Base-by-base conservation (phyloP, 2,113 vertebrate species). In the Poecilia latipinna region DNA sequence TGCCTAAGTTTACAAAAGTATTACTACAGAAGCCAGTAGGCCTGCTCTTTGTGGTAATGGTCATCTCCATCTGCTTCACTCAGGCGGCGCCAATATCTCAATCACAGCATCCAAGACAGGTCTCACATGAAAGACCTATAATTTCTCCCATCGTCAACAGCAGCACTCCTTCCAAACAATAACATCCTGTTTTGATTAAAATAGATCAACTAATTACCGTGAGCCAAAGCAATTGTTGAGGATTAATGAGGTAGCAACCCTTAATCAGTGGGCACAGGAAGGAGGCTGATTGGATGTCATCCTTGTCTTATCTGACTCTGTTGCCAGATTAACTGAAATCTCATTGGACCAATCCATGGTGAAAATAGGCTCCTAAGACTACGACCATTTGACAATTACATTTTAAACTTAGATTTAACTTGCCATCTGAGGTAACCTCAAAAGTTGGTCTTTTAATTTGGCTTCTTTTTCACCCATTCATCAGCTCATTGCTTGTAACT, bases 201-300 rank as follows among this genome's bases (percentile, higher is more conserved):
- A 91, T 79, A 83, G 93, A 94, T 95, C 92, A 91, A 95, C 94
- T 93, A 93, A 94, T 94, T 93, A 94, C 88, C 88, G 70, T 82
- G 78, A 69, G 42, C 88, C 73, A 89, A 83, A 89, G 90, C 77
- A 90, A 89, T 94, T 94, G 94, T 91, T 89, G 72, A 86, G 90
- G 78, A 84, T 92, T 95, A 94, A 89, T 92, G 89, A 84, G 54
- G 70, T 82, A 82, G 80, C 72, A 83, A 77, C 71, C 65, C 76
- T 28, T 78, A 86, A 82, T 91, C 83, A 84, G 70, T 80, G 79
- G 85, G 88, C 77, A 72, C 83, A 48, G 44, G 17, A 71, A 77
- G 68, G 77, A 35, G 66, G 44, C 22, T 72, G 73, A 85, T 82
- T 89, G 83, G 75, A 82, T 61, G 42, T 68, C 67, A 65, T 74